phyloP scores from a whole-genome alignment of 1,140 invertebrate species.

The Eueides isabella region DNA sequence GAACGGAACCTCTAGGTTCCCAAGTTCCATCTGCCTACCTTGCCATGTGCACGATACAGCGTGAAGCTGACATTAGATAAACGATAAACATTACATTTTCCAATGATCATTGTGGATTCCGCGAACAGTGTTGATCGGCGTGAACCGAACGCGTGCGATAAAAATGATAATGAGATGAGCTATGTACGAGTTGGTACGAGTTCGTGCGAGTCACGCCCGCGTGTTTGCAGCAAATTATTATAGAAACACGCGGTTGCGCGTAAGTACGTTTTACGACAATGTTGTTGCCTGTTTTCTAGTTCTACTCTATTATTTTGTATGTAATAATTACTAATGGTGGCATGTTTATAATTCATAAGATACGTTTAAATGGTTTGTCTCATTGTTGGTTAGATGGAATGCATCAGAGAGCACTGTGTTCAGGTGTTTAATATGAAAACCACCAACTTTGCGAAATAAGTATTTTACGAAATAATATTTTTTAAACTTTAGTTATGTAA shows the following conservation, averaged over 20 bases:
- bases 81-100: conserved; percentile 13
- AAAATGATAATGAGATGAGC: conserved; percentile 35
- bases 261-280: conserved; percentile 22
- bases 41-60: too few relatives aligned
- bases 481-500: background rate
- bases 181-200: background rate
- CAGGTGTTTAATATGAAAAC: background rate
- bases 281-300: conserved; percentile 18
- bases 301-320: conserved; percentile 5
- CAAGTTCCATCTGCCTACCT: too few relatives aligned
- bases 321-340: background rate
- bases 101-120: conserved; percentile 6
- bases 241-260: too few relatives aligned
- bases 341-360: background rate
- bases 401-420: background rate
- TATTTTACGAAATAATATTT: background rate
- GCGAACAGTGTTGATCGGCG: conserved; percentile 16
- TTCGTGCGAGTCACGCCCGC: conserved; percentile 30
- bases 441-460: background rate
- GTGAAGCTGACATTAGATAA: background rate
- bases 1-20: too few relatives aligned
- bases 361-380: background rate
- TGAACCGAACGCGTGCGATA: conserved; percentile 30
- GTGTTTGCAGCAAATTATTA: conserved; percentile 27
- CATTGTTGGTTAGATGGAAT: background rate